Conservation (phyloP, 1,140 invertebrate genomes). For the Drosophila obscura region DNA sequence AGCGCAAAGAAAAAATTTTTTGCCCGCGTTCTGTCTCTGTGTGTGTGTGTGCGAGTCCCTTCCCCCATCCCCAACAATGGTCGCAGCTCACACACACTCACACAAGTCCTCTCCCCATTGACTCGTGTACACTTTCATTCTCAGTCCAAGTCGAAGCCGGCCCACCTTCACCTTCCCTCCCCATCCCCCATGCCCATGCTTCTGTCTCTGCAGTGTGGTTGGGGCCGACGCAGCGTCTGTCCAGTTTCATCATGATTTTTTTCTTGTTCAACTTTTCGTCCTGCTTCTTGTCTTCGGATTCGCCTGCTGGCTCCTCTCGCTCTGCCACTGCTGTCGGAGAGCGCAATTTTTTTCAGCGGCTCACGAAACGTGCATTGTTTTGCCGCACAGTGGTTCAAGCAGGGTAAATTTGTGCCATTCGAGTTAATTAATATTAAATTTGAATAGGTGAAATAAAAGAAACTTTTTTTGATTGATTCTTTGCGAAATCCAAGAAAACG, state of each 20-base stretch:
- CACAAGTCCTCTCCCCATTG: constrained; percentile 37
- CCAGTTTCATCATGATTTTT: constrained; percentile 74
- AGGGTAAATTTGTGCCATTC: no score
- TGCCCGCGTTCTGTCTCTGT: constrained; percentile 23
- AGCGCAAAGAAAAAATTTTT: constrained; percentile 74
- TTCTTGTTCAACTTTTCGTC: constrained; percentile 75
- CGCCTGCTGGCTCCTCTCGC: constrained; percentile 50
- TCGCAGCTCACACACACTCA: constrained; percentile 49
- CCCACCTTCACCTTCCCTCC: constrained; percentile 4
- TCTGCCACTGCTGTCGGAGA: constrained; percentile 50
- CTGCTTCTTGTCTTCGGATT: constrained; percentile 79
- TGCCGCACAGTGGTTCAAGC: constrained; percentile 59
- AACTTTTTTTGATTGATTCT: background rate
- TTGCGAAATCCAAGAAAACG: background rate
- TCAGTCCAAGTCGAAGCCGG: constrained; percentile 66
- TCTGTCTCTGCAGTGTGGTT: constrained; percentile 11
- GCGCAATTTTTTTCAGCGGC: constrained; percentile 64
- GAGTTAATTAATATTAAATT: constrained; percentile 9
- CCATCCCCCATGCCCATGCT: constrained; percentile 5
- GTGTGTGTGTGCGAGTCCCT: constrained; percentile 33
- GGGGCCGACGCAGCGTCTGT: constrained; percentile 69
- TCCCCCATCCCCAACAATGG: constrained; percentile 68
- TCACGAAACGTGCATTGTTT: constrained; percentile 73
- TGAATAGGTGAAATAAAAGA: background rate
- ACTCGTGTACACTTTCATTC: constrained; percentile 70